A percentile compares a stretch with the other conserved stretches of the same genome.
phyloP scores from a whole-genome alignment of 2,797 vertebrate species.

The Clarias laeviceps region DNA sequence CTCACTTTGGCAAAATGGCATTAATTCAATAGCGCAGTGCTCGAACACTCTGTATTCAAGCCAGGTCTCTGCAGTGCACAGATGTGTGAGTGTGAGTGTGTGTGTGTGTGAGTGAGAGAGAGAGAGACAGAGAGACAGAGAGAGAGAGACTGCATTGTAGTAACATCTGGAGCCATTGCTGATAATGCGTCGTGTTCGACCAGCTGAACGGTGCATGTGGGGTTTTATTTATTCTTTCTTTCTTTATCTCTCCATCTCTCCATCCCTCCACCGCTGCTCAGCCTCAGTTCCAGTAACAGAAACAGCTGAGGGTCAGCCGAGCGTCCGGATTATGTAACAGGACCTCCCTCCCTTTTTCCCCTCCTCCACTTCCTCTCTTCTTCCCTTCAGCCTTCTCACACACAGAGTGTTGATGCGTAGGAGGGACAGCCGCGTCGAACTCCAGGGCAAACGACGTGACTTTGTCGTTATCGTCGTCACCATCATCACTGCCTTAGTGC shows the following conservation, averaged over 20 bases:
- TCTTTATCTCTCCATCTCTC: constrained; percentile 1
- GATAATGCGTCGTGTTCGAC: constrained; percentile 40
- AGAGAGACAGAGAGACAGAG: neutral
- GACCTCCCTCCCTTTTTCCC: constrained; percentile 22
- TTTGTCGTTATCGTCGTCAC: neutral
- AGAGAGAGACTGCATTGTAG: neutral
- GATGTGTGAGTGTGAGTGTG: constrained; percentile 19
- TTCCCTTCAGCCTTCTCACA: neutral
- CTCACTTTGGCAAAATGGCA: constrained; percentile 16
- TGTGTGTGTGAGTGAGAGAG: neutral
- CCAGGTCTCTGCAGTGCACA: constrained; percentile 9
- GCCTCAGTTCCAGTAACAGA: constrained; percentile 40
- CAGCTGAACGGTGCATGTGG: constrained; percentile 42
- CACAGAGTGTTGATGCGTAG: neutral
- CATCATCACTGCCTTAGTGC: neutral
- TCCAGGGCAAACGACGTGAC: constrained; percentile 9
- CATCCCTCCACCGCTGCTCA: constrained; percentile 21
- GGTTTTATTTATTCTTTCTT: constrained; percentile 20
- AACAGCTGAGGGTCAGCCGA: constrained; percentile 39
- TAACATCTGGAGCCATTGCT: constrained; percentile 35
- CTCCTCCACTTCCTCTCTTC: neutral
- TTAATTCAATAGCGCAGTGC: constrained; percentile 16
- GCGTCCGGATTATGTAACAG: constrained; percentile 52
- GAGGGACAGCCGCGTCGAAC: constrained; percentile 4
- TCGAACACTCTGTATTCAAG: constrained; percentile 22